Base-by-base conservation (phyloP, 2,113 vertebrate genomes). In the Callipepla squamata region DNA sequence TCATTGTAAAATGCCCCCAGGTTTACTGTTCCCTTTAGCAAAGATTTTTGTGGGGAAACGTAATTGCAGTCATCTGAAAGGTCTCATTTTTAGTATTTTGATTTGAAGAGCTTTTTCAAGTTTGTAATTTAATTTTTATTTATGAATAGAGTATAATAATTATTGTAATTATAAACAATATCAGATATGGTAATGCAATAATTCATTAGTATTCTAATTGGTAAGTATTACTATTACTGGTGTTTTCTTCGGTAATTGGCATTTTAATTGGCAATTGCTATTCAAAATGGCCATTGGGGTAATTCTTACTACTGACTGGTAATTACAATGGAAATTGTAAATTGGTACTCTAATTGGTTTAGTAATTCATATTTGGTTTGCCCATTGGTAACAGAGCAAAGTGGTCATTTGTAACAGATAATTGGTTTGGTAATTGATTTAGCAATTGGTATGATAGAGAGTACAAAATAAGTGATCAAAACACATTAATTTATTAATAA, bases 311-410 rank as follows among this genome's bases (percentile, higher is more conserved):
- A 80, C 87, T 72, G 50, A 80, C 65, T 94, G 73, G 90, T 90
- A 95, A 95, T 96, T 93, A 93, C 85, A 91, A 75, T 90, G 88
- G 76, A 95, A 93, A 95, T 91, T 90, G 79, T 92, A 94, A 96
- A 96, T 94, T 94, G 91, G 72, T 86, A 84, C 92, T 92, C 87
- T 94, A 95, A 96, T 92, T 90, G 82, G 79, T 85, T 94, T 93
- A 85, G 93, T 92, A 94, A 93, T 91, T 95, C 94, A 93, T 96
- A 92, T 92, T 93, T 96, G 89, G 79, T 88, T 90, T 91, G 61
- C 59, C 66, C 61, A 65, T 16, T 94, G 93, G 94, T 88, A 90
- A 75, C 66, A 76, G 83, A 85, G 77, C 10, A 81, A 92, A 87
- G 32, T 62, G 80, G 70, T 82, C 47, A 92, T 96, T 96, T 93